phyloP scores from a whole-genome alignment of 2,888 invertebrate species.

The Volucella inflata region DNA sequence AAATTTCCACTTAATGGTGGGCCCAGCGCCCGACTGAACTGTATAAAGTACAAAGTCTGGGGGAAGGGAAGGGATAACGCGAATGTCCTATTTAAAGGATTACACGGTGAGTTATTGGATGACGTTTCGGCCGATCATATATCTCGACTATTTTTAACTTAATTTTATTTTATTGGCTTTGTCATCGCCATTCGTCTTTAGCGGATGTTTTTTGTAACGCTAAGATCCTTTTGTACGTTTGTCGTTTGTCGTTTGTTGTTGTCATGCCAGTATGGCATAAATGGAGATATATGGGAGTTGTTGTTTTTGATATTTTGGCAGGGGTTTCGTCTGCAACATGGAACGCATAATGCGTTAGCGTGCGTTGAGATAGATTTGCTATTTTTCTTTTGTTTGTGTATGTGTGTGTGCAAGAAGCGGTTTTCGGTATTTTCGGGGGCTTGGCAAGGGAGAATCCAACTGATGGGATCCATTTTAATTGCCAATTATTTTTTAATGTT shows the following conservation, averaged over 20 bases:
- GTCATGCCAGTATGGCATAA: slow-evolving; percentile 34
- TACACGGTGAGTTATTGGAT: slow-evolving; percentile 81
- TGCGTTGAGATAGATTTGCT: slow-evolving; percentile 70
- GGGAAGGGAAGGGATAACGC: slow-evolving; percentile 79
- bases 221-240: slow-evolving; percentile 58
- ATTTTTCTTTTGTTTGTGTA: slow-evolving; percentile 27
- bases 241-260: slow-evolving; percentile 26
- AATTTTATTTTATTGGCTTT: slow-evolving; percentile 83
- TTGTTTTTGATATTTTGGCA: slow-evolving; percentile 41
- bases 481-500: slow-evolving; percentile 76
- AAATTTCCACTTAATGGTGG: slow-evolving; percentile 71
- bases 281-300: slow-evolving; percentile 73
- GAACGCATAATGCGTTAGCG: slow-evolving; percentile 70
- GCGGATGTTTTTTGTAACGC: slow-evolving; percentile 15
- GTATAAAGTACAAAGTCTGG: no score
- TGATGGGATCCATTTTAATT: slow-evolving; percentile 74
- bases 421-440: slow-evolving; percentile 5
- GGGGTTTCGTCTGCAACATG: slow-evolving; percentile 49
- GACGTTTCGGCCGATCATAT: slow-evolving; percentile 78
- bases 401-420: slow-evolving; percentile 24
- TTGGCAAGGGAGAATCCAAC: slow-evolving; percentile 25
- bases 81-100: slow-evolving; percentile 84
- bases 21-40: slow-evolving; percentile 2
- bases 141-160: slow-evolving; percentile 83
- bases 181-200: slow-evolving; percentile 73